Base-by-base conservation (phyloP, 1,140 invertebrate species). In the Eufriesea mexicana region DNA sequence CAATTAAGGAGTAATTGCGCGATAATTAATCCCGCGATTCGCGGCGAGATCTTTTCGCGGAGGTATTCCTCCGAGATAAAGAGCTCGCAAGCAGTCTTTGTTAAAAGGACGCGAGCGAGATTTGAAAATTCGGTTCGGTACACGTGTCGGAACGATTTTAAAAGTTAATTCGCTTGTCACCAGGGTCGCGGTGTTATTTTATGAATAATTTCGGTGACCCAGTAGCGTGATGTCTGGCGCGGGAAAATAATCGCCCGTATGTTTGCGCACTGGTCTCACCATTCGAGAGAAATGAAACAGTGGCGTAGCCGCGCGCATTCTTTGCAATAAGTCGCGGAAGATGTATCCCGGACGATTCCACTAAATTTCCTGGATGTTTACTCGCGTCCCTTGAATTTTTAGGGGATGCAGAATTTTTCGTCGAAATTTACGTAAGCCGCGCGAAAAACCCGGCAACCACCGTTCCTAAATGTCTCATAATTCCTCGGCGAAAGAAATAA, bases 241-340 rank as follows among this genome's bases (percentile, higher is more conserved):
- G 61, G 12, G 47, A 77, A 77, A 77, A 77, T 77, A 77, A 54
- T 77, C 47, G 47, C 14, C 57, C 73, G 25, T 67, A 66, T n/a
- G 49, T 67, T 77, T 51, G 28, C 25, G 8, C 47, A 7, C 16
- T 35, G 47, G 12, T 12, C 59, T 20, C 28, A 1, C 25, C 14
- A 49, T 49, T 51, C 28, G 20, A 42, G 28, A 23, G 74, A n/a
- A 49, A 51, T 12, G 61, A 42, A 42, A 66, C 74, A 77, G 47
- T n/a, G 61, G 59, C 61, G 74, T 77, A 77, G 47, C 20, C 5
- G 5, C 2, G 20, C 2, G 7, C 74, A n/a, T 51, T 35, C 74
- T 20, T 23, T 23, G 66, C 66, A 25, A 47, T 68, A 68, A 68
- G 7, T 68, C 45, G 12, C 5, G 42, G 5, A 47, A 25, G 45